Evolutionary conservation across 2,797 vertebrate species (phyloP), one percentile per base, ranked within the genome.

Genomic region (Pseudocheirus occidentalis): DNA sequence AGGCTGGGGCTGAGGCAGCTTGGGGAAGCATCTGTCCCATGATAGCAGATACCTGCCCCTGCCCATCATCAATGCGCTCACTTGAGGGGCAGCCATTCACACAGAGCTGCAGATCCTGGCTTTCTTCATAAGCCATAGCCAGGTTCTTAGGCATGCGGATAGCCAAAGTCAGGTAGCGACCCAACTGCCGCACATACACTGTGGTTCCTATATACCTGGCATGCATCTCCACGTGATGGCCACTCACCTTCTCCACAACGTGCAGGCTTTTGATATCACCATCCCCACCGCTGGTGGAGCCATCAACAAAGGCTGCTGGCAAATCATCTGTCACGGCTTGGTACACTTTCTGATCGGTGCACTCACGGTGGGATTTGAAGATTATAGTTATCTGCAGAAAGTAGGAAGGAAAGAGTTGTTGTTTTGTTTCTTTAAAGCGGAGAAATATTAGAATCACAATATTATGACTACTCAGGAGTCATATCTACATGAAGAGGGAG

Each of bases 291-390:
- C 99, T 99, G 53, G 99, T 99, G 0, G 99, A 99, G 66, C 99
- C 99, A 13, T 99, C 99, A 81, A 99, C 99, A 59, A 99, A 99
- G 96, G 99, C 99, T 1, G 99, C 99, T 0, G 99, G 99, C 92
- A 99, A 99, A 98, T 99, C 99, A 95, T 99, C 99, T 0, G 99
- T 99, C 98, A 99, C 99, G 0, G 99, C 99, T 96, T 99, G 99
- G 98, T 99, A 99, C 0, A 99, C 99, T 96, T 99, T 99, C 99
- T 99, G 99, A 92, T 99, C 99, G 1, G 99, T 99, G 95, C 99
- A 99, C 91, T 99, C 99, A 92, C 99, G 99, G 94, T 99, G 99
- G 0, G 99, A 99, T 98, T 99, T 99, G 98, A 99, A 99, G 98
- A 99, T 99, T 94, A 99, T 98, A 14, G 99, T 99, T 98, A 99